Conservation (phyloP, 1,140 invertebrate species). For the Drosophila navojoa region DNA sequence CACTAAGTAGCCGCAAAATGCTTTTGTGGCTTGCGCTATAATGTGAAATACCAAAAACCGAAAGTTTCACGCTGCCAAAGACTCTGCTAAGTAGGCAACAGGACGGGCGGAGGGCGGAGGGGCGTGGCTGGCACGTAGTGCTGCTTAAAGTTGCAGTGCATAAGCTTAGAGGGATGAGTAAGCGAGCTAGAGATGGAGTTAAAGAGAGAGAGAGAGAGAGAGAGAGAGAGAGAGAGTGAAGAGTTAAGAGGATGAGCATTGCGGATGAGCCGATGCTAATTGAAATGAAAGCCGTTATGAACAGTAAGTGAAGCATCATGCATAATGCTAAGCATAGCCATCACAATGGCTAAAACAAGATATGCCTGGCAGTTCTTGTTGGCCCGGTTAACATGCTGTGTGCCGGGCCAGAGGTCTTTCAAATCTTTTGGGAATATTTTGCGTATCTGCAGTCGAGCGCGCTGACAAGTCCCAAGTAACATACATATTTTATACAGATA, state of each 20-base stretch:
- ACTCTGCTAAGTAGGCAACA: conserved; percentile 33
- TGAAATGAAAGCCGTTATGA: conserved; percentile 70
- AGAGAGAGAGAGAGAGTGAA: neutral
- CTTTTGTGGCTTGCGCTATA: neutral
- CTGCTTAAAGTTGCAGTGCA: conserved; percentile 9
- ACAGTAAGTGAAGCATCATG: conserved; percentile 12
- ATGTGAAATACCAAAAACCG: conserved; percentile 14
- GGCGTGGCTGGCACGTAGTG: neutral
- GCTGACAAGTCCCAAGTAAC: conserved; percentile 46
- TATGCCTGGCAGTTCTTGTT: conserved; percentile 17
- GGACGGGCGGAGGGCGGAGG: neutral
- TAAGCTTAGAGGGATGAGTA: neutral
- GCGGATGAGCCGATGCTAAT: conserved; percentile 68
- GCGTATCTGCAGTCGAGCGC: conserved; percentile 66
- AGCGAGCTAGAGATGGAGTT: neutral
- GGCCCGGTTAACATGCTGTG: conserved; percentile 27
- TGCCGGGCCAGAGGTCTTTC: conserved; percentile 34
- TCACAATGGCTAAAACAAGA: conserved; percentile 41
- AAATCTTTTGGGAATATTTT: conserved; percentile 77
- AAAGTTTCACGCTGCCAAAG: conserved; percentile 25
- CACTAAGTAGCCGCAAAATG: conserved; percentile 5
- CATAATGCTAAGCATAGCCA: conserved; percentile 26
- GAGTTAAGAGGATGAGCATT: conserved; percentile 22
- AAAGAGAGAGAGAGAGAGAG: neutral
- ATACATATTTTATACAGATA: conserved; percentile 30